phyloP scores from a whole-genome alignment of 2,113 vertebrate species.

The Tragelaphus imberbis region DNA sequence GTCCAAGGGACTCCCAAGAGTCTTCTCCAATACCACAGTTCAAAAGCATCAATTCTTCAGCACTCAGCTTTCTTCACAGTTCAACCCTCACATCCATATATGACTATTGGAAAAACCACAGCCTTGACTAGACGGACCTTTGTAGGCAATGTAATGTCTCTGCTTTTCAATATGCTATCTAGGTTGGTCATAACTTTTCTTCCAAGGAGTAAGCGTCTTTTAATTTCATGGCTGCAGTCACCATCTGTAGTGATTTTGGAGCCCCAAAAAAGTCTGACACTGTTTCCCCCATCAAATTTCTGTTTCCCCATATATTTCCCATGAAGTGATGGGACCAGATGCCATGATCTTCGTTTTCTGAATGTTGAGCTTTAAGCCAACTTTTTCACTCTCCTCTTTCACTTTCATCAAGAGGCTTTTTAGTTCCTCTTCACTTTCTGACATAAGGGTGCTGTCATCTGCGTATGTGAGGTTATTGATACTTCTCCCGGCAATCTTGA shows the following conservation, averaged over 20 bases:
- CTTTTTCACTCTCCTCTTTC: not conserved
- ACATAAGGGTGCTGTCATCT: not conserved
- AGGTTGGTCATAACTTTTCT: not conserved
- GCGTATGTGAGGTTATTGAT: not conserved
- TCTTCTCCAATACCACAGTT: not conserved
- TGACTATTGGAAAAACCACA: not conserved
- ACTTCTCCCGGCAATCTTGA: not conserved
- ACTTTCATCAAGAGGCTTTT: not conserved
- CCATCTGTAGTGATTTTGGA: not conserved
- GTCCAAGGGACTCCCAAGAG: not conserved
- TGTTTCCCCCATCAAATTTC: not conserved
- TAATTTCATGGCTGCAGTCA: not conserved
- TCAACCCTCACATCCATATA: not conserved
- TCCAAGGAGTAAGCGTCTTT: not conserved
- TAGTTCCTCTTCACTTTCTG: not conserved
- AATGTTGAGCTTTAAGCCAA: not conserved
- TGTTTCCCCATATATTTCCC: not conserved
- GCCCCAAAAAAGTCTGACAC: not conserved
- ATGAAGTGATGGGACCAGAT: not conserved
- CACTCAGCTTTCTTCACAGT: not conserved
- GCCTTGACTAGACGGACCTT: not conserved
- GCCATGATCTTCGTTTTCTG: not conserved
- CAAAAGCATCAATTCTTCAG: not conserved
- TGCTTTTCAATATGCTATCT: not conserved
- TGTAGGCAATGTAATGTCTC: not conserved